A percentile compares a stretch with the other conserved stretches of the same genome.
Conservation (phyloP, 2,797 vertebrate species). For the Euphonia xanthogaster region DNA sequence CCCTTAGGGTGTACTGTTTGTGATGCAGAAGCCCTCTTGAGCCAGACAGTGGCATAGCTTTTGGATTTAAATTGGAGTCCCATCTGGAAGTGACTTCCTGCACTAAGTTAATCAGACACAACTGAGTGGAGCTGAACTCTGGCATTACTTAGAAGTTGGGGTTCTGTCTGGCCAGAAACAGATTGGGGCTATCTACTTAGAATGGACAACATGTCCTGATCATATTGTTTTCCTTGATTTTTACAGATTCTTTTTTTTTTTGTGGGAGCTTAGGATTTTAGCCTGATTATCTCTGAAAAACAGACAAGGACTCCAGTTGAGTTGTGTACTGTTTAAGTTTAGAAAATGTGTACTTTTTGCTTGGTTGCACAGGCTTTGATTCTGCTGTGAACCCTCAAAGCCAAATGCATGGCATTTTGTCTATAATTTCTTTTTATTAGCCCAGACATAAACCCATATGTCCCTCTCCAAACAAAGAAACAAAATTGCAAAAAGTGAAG, state of each 20-base stretch:
- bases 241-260: neutral
- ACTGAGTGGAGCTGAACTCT: conserved; percentile 5
- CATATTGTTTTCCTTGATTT: neutral
- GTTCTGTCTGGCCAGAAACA: neutral
- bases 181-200: neutral
- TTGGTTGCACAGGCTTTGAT: neutral
- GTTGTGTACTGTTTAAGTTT: neutral
- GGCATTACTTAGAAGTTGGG: neutral
- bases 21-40: neutral
- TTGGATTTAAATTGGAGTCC: conserved; percentile 14
- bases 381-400: neutral
- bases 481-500: neutral
- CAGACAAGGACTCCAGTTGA: accelerated
- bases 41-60: neutral
- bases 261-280: neutral
- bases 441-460: neutral
- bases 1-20: neutral
- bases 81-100: conserved; percentile 41
- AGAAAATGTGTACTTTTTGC: neutral
- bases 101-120: conserved; percentile 32
- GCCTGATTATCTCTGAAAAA: neutral
- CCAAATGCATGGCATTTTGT: neutral
- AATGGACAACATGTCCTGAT: neutral
- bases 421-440: neutral
- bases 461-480: neutral